Conservation (phyloP, 2,113 vertebrate species). For the Gymnocephalus cernua region DNA sequence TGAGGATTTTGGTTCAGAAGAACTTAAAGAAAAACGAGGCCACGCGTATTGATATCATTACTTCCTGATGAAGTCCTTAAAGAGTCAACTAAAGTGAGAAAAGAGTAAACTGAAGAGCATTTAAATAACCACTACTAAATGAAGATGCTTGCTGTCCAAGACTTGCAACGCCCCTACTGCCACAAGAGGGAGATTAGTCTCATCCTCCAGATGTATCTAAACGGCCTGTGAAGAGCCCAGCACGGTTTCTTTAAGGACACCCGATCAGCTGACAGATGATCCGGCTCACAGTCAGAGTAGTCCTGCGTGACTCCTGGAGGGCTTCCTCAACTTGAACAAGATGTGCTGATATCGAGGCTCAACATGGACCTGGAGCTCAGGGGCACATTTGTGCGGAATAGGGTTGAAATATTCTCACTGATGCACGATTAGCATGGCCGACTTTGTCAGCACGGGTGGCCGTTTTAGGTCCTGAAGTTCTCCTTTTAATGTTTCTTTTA, state of each 20-base stretch:
- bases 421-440: background rate
- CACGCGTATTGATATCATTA: conserved; percentile 20
- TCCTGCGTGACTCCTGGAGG: conserved; percentile 24
- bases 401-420: conserved; percentile 28
- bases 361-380: background rate
- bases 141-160: background rate
- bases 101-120: background rate
- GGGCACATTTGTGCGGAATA: background rate
- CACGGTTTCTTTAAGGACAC: conserved; percentile 10
- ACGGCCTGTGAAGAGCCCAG: conserved; percentile 29
- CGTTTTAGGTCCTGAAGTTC: background rate
- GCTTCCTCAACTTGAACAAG: conserved; percentile 30
- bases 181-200: conserved; percentile 38
- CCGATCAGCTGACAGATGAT: conserved; percentile 27
- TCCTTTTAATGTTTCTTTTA: background rate
- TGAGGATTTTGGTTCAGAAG: conserved; percentile 10
- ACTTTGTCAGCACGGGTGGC: conserved; percentile 15
- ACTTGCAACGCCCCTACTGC: background rate
- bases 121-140: conserved; percentile 10
- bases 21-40: background rate
- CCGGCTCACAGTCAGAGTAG: background rate
- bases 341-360: conserved; percentile 12
- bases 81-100: background rate
- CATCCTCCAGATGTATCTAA: conserved; percentile 31
- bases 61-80: conserved; percentile 19